Conservation (phyloP, 2,113 vertebrate genomes). For the Melospiza melodia region DNA sequence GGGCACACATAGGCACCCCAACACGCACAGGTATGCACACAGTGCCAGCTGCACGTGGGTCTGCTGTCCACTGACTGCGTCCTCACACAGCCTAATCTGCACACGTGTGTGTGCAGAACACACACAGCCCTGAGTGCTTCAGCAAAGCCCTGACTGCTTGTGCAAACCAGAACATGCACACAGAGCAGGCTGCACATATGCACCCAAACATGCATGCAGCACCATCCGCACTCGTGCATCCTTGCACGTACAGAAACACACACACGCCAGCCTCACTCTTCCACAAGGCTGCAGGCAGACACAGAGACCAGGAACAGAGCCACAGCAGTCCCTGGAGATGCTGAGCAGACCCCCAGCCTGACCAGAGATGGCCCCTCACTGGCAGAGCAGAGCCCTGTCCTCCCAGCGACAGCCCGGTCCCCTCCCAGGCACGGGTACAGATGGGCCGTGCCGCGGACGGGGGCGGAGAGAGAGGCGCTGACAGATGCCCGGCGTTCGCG, state of each 20-base stretch:
- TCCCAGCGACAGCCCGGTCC: neutral
- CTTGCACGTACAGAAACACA: accelerated
- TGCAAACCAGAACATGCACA: neutral
- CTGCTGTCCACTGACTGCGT: neutral
- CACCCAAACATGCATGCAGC: neutral
- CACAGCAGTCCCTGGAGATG: accelerated
- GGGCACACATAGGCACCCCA: too few relatives aligned
- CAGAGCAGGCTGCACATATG: neutral
- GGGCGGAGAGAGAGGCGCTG: neutral
- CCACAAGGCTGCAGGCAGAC: neutral
- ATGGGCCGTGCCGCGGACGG: neutral
- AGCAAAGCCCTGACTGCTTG: neutral
- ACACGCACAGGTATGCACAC: accelerated
- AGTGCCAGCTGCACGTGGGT: accelerated
- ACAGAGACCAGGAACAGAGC: neutral
- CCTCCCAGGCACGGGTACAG: neutral
- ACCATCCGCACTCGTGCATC: accelerated
- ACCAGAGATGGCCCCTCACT: neutral
- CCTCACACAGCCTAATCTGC: neutral
- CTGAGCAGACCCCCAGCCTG: neutral
- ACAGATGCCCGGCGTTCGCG: neutral
- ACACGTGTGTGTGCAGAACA: accelerated
- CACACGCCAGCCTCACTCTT: neutral
- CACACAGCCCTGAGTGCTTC: too few relatives aligned
- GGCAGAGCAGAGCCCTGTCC: neutral